Conservation (phyloP, 2,888 invertebrate genomes). For the Merodon equestris region DNA sequence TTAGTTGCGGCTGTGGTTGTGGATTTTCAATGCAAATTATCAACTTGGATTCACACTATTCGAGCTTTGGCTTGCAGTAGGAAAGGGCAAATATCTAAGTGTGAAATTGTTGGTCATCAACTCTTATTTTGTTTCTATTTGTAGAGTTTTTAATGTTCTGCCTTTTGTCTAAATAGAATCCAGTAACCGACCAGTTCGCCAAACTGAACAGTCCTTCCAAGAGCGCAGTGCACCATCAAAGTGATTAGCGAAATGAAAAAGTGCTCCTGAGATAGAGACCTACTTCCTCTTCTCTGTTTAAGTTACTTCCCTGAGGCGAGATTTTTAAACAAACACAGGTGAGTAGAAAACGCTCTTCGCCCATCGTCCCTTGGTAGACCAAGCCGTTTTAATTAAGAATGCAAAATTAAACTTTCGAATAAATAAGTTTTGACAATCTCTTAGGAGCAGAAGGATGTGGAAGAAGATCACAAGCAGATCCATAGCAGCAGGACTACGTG, state of each 20-base stretch:
- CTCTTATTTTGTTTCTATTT: conserved; percentile 3
- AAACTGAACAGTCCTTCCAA: background rate
- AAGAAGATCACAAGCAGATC: conserved; percentile 38
- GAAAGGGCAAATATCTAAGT: conserved; percentile 49
- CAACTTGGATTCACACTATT: conserved; percentile 47
- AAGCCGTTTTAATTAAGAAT: conserved; percentile 37
- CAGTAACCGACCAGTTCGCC: background rate
- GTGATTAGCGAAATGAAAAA: background rate
- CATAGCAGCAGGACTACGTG: conserved; percentile 17
- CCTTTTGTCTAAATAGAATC: too few species aligned
- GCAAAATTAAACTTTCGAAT: conserved; percentile 47
- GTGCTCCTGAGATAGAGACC: too few species aligned
- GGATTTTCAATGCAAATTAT: conserved; percentile 59
- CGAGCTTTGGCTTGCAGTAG: conserved; percentile 2
- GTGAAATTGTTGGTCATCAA: conserved; percentile 11
- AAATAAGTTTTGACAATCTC: conserved; percentile 41
- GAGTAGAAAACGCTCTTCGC: background rate
- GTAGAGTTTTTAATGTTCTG: too few species aligned
- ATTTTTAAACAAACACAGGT: conserved; percentile 27
- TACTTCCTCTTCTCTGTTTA: background rate
- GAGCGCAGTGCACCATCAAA: background rate
- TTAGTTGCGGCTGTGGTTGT: background rate
- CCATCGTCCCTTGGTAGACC: background rate
- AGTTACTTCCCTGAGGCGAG: conserved; percentile 11
- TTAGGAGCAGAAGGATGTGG: conserved; percentile 1